Conservation (phyloP, 2,113 vertebrate species). For the Pituophis catenifer region DNA sequence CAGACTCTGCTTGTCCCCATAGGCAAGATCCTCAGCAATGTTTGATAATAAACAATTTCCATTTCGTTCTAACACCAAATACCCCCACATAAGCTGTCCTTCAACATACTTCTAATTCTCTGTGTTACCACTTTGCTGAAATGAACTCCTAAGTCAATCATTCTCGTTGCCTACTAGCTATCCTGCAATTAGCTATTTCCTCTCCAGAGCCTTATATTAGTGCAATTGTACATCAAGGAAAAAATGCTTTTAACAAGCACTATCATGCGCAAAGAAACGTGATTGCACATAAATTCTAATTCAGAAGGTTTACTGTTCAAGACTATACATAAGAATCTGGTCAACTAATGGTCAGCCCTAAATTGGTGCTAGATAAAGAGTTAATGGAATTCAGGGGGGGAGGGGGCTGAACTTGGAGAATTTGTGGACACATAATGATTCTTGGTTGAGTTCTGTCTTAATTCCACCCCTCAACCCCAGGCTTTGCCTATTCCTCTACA, state of each 20-base stretch:
- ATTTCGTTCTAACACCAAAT: neutral
- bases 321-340: neutral
- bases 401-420: neutral
- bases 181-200: neutral
- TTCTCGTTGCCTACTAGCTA: neutral
- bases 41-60: neutral
- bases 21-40: neutral
- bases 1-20: too few species aligned
- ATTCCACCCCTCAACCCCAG: neutral
- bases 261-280: too few species aligned
- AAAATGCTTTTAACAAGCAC: neutral
- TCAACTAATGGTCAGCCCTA: neutral
- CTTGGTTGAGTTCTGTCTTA: neutral
- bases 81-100: accelerated
- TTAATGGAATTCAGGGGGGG: neutral
- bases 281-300: too few species aligned
- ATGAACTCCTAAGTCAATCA: neutral
- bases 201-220: neutral
- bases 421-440: neutral
- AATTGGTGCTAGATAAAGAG: neutral
- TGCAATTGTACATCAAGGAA: neutral
- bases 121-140: neutral
- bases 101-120: neutral
- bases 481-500: too few species aligned
- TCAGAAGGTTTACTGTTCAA: neutral